A percentile compares a stretch with the other conserved stretches of the same genome.
phyloP scores from a whole-genome alignment of 2,113 vertebrate species.

The Daubentonia madagascariensis region DNA sequence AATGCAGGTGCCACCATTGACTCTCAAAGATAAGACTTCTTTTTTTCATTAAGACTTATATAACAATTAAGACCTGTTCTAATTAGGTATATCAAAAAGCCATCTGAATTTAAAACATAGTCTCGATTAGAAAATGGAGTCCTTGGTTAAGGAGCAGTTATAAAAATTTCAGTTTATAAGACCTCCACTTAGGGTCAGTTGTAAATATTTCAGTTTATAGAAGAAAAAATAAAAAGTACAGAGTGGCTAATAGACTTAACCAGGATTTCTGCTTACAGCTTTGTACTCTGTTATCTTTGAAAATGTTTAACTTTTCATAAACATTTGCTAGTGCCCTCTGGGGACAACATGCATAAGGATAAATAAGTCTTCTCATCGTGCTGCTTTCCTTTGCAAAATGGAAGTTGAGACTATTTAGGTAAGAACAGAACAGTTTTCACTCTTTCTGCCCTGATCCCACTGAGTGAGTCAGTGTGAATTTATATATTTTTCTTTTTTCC shows the following conservation, averaged over 20 bases:
- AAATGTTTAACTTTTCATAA: constrained; percentile 28
- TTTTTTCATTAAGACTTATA: neutral
- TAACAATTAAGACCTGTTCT: neutral
- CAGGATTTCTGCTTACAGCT: neutral
- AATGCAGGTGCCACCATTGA: neutral
- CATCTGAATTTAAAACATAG: neutral
- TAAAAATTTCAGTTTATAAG: neutral
- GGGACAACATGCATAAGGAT: constrained; percentile 17
- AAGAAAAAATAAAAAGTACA: neutral
- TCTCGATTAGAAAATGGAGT: constrained; percentile 13
- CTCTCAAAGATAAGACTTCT: neutral
- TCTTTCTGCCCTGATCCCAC: neutral
- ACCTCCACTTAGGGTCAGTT: neutral
- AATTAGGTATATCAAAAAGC: neutral
- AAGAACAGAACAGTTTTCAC: neutral
- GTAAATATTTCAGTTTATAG: neutral
- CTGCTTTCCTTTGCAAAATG: neutral
- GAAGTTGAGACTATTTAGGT: neutral
- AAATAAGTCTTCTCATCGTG: neutral
- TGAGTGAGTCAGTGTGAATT: neutral
- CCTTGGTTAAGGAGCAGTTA: neutral
- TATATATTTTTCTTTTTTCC: neutral
- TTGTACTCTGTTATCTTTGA: neutral
- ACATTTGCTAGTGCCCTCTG: constrained; percentile 56
- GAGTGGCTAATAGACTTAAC: neutral